A percentile compares a stretch with the other conserved stretches of the same genome.
These are phyloP conservation scores for Tetranychus piercei DNA, from an alignment of 2,888 invertebrate species.

Conservation along the genomic window DNA sequence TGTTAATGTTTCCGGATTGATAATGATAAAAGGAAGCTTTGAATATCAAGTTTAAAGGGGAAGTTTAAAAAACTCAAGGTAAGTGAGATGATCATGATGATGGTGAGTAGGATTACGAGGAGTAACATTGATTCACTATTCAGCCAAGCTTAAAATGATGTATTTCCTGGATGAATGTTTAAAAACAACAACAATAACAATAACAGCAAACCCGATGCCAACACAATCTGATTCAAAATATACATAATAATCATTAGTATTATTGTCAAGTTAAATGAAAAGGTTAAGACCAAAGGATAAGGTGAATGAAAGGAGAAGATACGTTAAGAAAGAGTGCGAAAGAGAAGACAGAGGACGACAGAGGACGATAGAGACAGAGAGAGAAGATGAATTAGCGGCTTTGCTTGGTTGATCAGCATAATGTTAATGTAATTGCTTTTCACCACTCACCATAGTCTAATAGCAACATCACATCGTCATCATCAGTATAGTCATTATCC, in stretches of 20 bases:
- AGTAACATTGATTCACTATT: background rate
- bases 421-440: slow-evolving; percentile 3
- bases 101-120: background rate
- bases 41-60: background rate
- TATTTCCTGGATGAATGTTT: slow-evolving; percentile 1
- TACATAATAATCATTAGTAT: background rate
- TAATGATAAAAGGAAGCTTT: background rate
- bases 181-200: background rate
- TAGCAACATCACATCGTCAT: background rate
- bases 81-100: background rate
- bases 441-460: background rate
- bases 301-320: background rate
- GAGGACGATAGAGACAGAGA: background rate
- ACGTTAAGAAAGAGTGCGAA: slow-evolving; percentile 9
- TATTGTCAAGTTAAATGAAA: background rate
- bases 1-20: background rate
- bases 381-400: slow-evolving; percentile 4
- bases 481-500: background rate
- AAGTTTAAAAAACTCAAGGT: background rate
- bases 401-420: background rate
- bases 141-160: background rate
- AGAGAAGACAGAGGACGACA: background rate
- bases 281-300: background rate
- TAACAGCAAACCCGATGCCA: background rate
- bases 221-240: background rate